A percentile compares a stretch with the other conserved stretches of the same genome.
phyloP scores from a whole-genome alignment of 2,113 vertebrate genomes.

The Carassius carassius region DNA sequence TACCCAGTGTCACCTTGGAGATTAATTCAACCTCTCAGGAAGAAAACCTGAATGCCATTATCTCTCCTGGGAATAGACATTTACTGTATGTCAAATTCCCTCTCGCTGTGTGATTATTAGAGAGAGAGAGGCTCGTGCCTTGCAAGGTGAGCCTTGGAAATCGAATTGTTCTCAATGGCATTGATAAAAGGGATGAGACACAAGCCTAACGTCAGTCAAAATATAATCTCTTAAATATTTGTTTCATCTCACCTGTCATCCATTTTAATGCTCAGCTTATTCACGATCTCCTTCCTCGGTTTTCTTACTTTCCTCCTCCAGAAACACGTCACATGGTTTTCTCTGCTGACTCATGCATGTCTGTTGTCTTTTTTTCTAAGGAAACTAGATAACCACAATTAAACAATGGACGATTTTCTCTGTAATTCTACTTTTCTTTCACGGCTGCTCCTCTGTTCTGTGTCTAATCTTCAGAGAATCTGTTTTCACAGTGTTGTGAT shows the following conservation, averaged over 20 bases:
- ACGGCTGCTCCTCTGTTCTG: neutral
- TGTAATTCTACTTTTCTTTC: neutral
- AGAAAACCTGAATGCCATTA: constrained; percentile 70
- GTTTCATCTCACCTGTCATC: constrained; percentile 75
- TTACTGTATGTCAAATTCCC: constrained; percentile 68
- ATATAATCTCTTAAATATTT: constrained; percentile 77
- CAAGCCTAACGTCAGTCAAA: constrained; percentile 75
- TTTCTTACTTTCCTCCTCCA: neutral
- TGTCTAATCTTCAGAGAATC: neutral
- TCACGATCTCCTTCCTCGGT: neutral
- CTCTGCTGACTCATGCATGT: neutral
- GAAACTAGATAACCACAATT: constrained; percentile 17
- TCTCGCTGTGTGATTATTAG: constrained; percentile 38
- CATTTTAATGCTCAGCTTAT: constrained; percentile 59
- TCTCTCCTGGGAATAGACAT: constrained; percentile 54
- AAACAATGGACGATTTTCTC: neutral
- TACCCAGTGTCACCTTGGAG: constrained; percentile 75
- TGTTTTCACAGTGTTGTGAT: neutral
- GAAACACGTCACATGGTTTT: neutral
- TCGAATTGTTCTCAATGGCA: constrained; percentile 54
- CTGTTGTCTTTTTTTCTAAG: neutral
- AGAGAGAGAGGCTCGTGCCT: neutral
- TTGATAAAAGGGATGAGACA: constrained; percentile 67
- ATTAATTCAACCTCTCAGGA: constrained; percentile 71
- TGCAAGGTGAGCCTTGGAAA: constrained; percentile 20